phyloP scores from a whole-genome alignment of 2,113 vertebrate genomes.

The Solea senegalensis region DNA sequence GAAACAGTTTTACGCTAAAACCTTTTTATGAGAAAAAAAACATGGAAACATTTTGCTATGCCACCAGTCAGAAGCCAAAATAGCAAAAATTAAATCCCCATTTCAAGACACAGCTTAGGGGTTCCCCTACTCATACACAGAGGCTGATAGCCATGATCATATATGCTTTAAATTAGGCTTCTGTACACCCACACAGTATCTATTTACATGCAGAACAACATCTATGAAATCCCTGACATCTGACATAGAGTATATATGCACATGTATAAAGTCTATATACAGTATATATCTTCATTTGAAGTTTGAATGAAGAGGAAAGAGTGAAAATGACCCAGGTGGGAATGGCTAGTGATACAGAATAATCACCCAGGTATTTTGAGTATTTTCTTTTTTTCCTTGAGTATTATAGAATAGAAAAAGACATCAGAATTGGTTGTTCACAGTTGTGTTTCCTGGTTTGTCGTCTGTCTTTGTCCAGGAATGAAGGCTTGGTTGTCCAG shows the following conservation, averaged over 20 bases:
- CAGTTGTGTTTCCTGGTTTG: slow-evolving; percentile 62
- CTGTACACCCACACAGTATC: slow-evolving; percentile 47
- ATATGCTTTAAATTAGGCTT: slow-evolving; percentile 29
- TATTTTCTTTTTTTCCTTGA: slow-evolving; percentile 32
- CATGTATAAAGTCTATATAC: slow-evolving; percentile 4
- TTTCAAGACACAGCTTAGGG: slow-evolving; percentile 40
- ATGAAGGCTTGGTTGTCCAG: slow-evolving; percentile 12
- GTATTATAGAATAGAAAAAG: slow-evolving; percentile 55
- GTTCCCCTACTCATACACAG: slow-evolving; percentile 4
- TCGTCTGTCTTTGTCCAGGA: slow-evolving; percentile 22
- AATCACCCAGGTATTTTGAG: slow-evolving; percentile 22
- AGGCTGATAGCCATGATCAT: slow-evolving; percentile 27
- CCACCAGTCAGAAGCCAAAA: slow-evolving; percentile 23
- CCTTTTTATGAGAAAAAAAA: background rate
- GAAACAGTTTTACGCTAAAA: slow-evolving; percentile 19
- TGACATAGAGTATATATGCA: slow-evolving; percentile 1
- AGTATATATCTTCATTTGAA: background rate
- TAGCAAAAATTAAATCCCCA: slow-evolving; percentile 23
- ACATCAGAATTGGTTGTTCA: slow-evolving; percentile 63
- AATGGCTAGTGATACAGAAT: slow-evolving; percentile 36
- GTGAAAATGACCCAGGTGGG: slow-evolving; percentile 26
- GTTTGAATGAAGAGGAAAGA: slow-evolving; percentile 31
- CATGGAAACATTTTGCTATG: slow-evolving; percentile 22
- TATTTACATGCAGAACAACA: slow-evolving; percentile 57
- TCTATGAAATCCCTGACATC: slow-evolving; percentile 58